phyloP scores from a whole-genome alignment of 2,888 invertebrate species.

The Nesidiocoris tenuis region DNA sequence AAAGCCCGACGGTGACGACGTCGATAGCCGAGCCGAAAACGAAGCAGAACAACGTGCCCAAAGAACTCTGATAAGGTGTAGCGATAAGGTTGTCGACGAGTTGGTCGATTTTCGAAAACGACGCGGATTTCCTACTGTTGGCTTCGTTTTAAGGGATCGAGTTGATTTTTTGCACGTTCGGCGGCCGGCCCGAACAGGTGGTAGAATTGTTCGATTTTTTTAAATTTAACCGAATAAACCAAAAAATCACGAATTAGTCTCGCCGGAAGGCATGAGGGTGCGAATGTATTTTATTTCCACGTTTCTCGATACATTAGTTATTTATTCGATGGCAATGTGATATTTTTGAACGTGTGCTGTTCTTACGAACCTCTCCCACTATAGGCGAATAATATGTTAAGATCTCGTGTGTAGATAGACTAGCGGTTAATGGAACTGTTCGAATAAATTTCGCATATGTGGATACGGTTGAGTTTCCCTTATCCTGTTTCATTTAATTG shows the following conservation, averaged over 20 bases:
- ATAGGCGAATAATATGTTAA: conserved; percentile 4
- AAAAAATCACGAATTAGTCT: background rate
- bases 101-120: too few relatives aligned
- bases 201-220: background rate
- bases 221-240: background rate
- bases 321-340: conserved; percentile 28
- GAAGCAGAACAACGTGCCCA: conserved; percentile 25
- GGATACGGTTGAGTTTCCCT: background rate
- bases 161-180: background rate
- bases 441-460: background rate
- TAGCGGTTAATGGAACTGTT: conserved; percentile 16
- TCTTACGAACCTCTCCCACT: too few relatives aligned
- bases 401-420: conserved; percentile 17
- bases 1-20: conserved; percentile 24
- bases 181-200: background rate
- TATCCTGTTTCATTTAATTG: too few relatives aligned
- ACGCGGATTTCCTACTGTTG: background rate
- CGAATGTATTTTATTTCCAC: background rate
- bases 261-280: background rate
- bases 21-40: conserved; percentile 30
- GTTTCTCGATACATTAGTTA: conserved; percentile 13
- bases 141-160: background rate
- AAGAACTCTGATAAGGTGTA: conserved; percentile 26
- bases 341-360: conserved; percentile 23
- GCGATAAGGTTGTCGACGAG: too few relatives aligned